A percentile compares a stretch with the other conserved stretches of the same genome.
These are phyloP conservation scores for Stenurella melanura DNA, from an alignment of 2,888 invertebrate species.

Conservation along the genomic window DNA sequence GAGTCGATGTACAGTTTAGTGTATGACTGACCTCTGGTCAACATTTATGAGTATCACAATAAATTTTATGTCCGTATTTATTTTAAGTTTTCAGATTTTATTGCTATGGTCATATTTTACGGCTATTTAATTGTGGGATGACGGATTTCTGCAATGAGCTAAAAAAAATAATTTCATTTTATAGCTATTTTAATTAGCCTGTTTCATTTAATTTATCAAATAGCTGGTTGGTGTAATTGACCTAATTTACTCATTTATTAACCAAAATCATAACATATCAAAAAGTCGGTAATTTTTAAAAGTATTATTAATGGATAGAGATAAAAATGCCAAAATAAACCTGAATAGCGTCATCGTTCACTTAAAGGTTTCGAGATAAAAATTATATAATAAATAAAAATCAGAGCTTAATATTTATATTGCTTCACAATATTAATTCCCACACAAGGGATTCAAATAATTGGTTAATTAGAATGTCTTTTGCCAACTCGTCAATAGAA, in stretches of 20 bases:
- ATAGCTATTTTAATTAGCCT: not conserved
- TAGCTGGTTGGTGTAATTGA: not conserved
- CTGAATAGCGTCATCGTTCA: not conserved
- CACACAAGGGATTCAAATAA: too few species aligned
- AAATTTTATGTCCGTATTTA: constrained; percentile 3
- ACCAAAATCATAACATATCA: constrained; percentile 16
- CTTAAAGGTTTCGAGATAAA: not conserved
- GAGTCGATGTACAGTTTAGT: not conserved
- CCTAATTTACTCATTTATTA: constrained; percentile 4
- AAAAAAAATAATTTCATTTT: constrained; percentile 1
- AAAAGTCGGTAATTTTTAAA: not conserved
- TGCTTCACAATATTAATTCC: too few species aligned
- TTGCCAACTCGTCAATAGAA: too few species aligned
- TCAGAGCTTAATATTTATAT: not conserved
- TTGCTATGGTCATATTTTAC: not conserved
- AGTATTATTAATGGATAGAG: not conserved
- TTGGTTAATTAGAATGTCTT: too few species aligned
- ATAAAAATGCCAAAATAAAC: not conserved
- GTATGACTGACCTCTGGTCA: not conserved
- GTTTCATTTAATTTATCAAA: not conserved
- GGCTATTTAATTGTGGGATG: not conserved
- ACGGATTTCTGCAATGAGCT: not conserved
- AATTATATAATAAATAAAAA: not conserved
- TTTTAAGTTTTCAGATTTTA: not conserved
- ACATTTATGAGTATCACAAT: not conserved